Evolutionary conservation across 2,113 vertebrate species (phyloP).

Genomic region (Lagenorhynchus albirostris): DNA sequence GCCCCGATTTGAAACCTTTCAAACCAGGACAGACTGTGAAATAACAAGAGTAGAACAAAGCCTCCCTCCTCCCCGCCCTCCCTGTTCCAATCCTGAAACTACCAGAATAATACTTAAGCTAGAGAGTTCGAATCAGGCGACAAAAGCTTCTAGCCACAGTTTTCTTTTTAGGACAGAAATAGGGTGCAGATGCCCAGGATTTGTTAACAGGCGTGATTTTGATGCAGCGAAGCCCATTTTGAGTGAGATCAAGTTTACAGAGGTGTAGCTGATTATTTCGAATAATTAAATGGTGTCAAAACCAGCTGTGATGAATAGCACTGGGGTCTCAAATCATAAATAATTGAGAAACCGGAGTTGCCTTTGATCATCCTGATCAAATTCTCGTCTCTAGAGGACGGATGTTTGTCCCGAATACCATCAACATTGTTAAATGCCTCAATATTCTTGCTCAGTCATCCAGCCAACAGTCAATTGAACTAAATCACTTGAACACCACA

Average conservation of each 20-base stretch:
- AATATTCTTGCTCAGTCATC: constrained; percentile 88
- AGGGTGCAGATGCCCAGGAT: constrained; percentile 67
- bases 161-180: not conserved
- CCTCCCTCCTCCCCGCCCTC: not conserved
- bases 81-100: not conserved
- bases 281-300: constrained; percentile 90
- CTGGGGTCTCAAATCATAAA: constrained; percentile 84
- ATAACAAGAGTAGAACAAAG: too few relatives aligned
- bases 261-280: constrained; percentile 86
- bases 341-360: constrained; percentile 85
- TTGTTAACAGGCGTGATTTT: constrained; percentile 78
- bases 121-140: not conserved
- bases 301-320: constrained; percentile 88
- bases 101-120: not conserved
- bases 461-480: constrained; percentile 85
- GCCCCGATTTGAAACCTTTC: not conserved
- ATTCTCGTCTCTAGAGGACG: constrained; percentile 85
- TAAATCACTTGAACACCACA: constrained; percentile 85
- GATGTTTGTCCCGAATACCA: constrained; percentile 87
- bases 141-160: not conserved
- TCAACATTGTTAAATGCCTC: constrained; percentile 88
- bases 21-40: not conserved
- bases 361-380: constrained; percentile 92
- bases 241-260: constrained; percentile 83
- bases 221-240: constrained; percentile 80